A percentile compares a stretch with the other conserved stretches of the same genome.
Evolutionary conservation across 1,140 invertebrate genomes (phyloP).

Genomic region (Drosophila serrata): DNA sequence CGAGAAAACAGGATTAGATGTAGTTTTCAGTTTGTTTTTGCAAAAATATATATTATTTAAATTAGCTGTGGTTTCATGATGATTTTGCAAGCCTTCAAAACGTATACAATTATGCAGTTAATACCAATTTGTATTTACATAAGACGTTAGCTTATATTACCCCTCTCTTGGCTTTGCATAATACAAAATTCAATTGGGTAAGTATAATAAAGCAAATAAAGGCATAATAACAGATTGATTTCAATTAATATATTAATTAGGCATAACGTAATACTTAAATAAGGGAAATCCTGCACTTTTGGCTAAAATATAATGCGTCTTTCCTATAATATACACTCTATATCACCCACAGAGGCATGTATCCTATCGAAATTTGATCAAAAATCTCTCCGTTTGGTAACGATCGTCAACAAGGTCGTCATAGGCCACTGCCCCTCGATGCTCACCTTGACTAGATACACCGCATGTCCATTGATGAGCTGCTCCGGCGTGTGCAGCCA

Average conservation of each 20-base stretch:
- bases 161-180: neutral
- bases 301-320: neutral
- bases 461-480: constrained; percentile 97
- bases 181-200: constrained; percentile 3
- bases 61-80: neutral
- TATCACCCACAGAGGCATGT: neutral
- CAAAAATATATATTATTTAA: neutral
- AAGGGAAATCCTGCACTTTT: neutral
- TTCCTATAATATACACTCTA: neutral
- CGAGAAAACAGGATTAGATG: constrained; percentile 20
- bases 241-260: neutral
- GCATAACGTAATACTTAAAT: neutral
- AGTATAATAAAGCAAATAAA: neutral
- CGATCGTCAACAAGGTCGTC: constrained; percentile 36
- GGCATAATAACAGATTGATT: neutral
- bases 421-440: constrained; percentile 15
- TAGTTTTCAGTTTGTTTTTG: neutral
- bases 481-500: constrained; percentile 98
- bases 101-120: constrained; percentile 4
- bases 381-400: constrained; percentile 8
- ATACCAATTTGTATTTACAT: constrained; percentile 1
- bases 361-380: neutral
- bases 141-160: neutral
- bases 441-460: constrained; percentile 97
- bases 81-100: neutral